phyloP scores from a whole-genome alignment of 2,113 vertebrate genomes.

The Sinocyclocheilus grahami region DNA sequence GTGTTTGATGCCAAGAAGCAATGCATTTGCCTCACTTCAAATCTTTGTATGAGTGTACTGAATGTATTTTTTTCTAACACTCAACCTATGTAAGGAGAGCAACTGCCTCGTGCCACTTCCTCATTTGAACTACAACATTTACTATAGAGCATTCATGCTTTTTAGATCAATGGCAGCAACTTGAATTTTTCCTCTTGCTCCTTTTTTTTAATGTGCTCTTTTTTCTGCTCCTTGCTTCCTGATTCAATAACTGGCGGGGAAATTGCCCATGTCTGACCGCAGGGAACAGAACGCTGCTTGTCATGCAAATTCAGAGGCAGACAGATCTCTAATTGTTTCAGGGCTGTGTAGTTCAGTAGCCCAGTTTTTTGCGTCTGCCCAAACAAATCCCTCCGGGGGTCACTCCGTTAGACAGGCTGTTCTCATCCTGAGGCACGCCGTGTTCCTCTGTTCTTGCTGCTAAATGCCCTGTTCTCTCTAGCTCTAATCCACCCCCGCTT shows the following conservation, averaged over 20 bases:
- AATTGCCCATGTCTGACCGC: constrained; percentile 33
- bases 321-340: constrained; percentile 56
- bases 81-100: background rate
- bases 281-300: constrained; percentile 46
- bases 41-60: background rate
- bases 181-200: background rate
- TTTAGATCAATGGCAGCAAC: constrained; percentile 30
- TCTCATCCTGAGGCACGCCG: constrained; percentile 27
- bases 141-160: background rate
- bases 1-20: background rate
- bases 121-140: constrained; percentile 30
- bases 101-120: constrained; percentile 49
- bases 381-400: constrained; percentile 46
- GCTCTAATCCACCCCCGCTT: constrained; percentile 35
- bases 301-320: constrained; percentile 56
- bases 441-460: constrained; percentile 46
- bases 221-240: constrained; percentile 32
- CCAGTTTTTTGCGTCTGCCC: constrained; percentile 36
- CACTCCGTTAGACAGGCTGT: constrained; percentile 32
- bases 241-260: constrained; percentile 43
- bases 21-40: background rate
- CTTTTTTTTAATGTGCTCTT: background rate
- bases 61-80: background rate
- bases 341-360: constrained; percentile 40
- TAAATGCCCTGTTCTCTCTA: constrained; percentile 42